Evolutionary conservation across 2,797 vertebrate genomes (phyloP).

Genomic region (Melanogrammus aeglefinus): DNA sequence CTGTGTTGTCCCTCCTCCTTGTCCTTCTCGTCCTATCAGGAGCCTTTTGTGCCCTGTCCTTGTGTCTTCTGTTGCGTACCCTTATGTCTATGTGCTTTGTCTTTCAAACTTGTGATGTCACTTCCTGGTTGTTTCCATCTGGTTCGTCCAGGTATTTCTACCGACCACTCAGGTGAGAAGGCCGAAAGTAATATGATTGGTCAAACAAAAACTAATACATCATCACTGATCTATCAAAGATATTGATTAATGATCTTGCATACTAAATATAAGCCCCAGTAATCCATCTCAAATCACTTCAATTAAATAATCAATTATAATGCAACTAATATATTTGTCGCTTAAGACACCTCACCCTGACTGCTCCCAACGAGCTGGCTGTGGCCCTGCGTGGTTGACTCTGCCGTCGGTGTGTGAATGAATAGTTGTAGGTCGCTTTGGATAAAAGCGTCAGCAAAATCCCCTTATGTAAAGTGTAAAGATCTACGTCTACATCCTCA

Average conservation of each 20-base stretch:
- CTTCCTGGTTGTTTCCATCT: conserved; percentile 55
- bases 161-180: conserved; percentile 71
- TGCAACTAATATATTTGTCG: neutral
- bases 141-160: conserved; percentile 60
- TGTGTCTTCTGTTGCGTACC: conserved; percentile 24
- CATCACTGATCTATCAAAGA: conserved; percentile 6
- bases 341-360: neutral
- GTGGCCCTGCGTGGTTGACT: no score
- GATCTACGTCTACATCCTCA: no score
- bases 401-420: no score
- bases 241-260: neutral
- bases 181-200: conserved; percentile 2
- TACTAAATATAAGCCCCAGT: no score
- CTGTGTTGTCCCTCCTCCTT: conserved; percentile 2
- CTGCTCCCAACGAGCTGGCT: no score
- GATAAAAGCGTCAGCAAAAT: no score
- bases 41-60: conserved; percentile 30
- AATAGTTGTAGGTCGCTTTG: no score
- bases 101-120: conserved; percentile 28
- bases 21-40: neutral
- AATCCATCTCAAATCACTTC: neutral
- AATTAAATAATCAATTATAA: neutral
- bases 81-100: conserved; percentile 28
- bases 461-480: no score
- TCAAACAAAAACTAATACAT: conserved; percentile 21